phyloP scores from a whole-genome alignment of 2,888 invertebrate species.

The Pseudoips prasinana region DNA sequence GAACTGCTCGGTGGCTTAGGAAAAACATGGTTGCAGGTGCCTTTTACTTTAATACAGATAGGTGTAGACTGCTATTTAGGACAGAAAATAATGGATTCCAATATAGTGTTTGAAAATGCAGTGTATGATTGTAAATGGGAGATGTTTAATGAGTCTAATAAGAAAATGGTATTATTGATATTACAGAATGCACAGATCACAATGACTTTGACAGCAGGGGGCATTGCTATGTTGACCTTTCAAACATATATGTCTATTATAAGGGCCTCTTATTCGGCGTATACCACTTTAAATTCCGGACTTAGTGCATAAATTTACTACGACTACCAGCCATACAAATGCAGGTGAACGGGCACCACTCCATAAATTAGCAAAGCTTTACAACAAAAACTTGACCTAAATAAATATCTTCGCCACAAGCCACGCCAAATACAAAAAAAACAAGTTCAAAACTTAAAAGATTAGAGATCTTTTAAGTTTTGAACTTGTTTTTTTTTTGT shows the following conservation, averaged over 20 bases:
- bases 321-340: too few relatives aligned
- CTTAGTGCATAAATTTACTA: too few relatives aligned
- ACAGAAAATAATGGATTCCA: constrained; percentile 44
- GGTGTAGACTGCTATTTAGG: constrained; percentile 45
- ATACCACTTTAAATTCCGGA: constrained; percentile 38
- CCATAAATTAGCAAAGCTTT: too few relatives aligned
- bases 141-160: constrained; percentile 38
- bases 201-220: constrained; percentile 43
- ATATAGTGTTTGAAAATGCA: constrained; percentile 33
- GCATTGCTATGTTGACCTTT: constrained; percentile 38
- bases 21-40: constrained; percentile 50
- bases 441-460: too few relatives aligned
- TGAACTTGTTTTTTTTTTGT: too few relatives aligned
- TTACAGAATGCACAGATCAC: constrained; percentile 42
- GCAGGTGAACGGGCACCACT: too few relatives aligned
- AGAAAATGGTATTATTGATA: constrained; percentile 39
- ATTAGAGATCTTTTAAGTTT: too few relatives aligned
- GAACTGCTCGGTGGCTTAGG: constrained; percentile 56
- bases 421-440: too few relatives aligned
- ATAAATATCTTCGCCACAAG: too few relatives aligned
- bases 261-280: constrained; percentile 42
- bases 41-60: constrained; percentile 49
- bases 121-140: constrained; percentile 49
- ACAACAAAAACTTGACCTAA: not conserved
- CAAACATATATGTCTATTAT: constrained; percentile 38